These are phyloP conservation scores for Macrochelys suwanniensis DNA, from an alignment of 2,797 vertebrate species.

Conservation along the genomic window DNA sequence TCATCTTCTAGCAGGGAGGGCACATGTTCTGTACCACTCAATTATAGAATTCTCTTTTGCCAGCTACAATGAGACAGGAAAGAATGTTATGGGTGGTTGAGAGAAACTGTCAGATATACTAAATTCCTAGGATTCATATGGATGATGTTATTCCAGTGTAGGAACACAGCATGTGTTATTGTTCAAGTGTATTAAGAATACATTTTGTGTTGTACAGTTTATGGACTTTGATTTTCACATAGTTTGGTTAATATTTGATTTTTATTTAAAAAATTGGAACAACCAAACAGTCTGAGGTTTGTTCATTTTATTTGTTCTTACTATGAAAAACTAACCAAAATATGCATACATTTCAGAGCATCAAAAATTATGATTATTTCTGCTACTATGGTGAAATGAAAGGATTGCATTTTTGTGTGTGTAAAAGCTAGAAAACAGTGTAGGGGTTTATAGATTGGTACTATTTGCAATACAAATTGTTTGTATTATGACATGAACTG, in stretches of 20 bases:
- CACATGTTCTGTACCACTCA: slow-evolving; percentile 97
- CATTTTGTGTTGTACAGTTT: slow-evolving; percentile 70
- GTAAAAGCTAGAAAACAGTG: slow-evolving; percentile 46
- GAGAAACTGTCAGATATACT: slow-evolving; percentile 92
- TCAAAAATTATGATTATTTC: slow-evolving; percentile 60
- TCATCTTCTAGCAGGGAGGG: slow-evolving; percentile 98
- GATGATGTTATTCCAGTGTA: slow-evolving; percentile 88
- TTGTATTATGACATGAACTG: slow-evolving; percentile 72
- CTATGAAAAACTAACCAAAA: slow-evolving; percentile 58
- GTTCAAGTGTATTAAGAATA: slow-evolving; percentile 78
- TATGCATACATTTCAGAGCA: slow-evolving; percentile 38
- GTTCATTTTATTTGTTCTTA: slow-evolving; percentile 61
- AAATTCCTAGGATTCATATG: slow-evolving; percentile 92
- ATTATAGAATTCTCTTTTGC: slow-evolving; percentile 96
- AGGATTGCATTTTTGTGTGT: slow-evolving; percentile 49
- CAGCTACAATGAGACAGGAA: slow-evolving; percentile 93
- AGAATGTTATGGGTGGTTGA: slow-evolving; percentile 92
- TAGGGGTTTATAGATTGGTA: slow-evolving; percentile 72
- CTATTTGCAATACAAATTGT: slow-evolving; percentile 76
- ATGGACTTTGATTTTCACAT: slow-evolving; percentile 70
- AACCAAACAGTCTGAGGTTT: slow-evolving; percentile 58
- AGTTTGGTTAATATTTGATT: slow-evolving; percentile 73
- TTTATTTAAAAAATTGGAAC: slow-evolving; percentile 55
- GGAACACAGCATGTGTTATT: slow-evolving; percentile 88
- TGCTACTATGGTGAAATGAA: slow-evolving; percentile 59